Conservation (phyloP, 2,797 vertebrate genomes). For the Spea hammondii region DNA sequence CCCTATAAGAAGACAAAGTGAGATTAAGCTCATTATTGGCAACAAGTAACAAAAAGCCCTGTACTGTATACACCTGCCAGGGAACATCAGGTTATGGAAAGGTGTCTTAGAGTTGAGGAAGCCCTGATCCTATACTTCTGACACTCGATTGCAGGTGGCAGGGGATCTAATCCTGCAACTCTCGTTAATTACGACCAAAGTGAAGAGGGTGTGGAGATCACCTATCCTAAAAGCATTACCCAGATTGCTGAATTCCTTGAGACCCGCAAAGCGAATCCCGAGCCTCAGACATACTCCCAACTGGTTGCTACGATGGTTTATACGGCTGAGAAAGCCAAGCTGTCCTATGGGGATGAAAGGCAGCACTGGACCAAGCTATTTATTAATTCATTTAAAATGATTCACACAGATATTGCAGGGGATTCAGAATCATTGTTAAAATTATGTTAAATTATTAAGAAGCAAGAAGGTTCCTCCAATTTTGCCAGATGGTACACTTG, state of each 20-base stretch:
- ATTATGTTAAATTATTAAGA: slow-evolving; percentile 75
- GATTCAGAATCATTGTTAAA: slow-evolving; percentile 80
- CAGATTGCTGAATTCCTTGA: slow-evolving; percentile 84
- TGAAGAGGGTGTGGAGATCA: slow-evolving; percentile 80
- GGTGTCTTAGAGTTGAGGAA: slow-evolving; percentile 37
- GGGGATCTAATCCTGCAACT: slow-evolving; percentile 67
- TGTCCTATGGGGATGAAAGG: slow-evolving; percentile 84
- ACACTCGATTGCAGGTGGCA: slow-evolving; percentile 84
- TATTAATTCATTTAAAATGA: slow-evolving; percentile 93
- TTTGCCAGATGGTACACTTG: not conserved
- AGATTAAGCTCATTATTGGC: not conserved
- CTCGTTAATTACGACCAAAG: slow-evolving; percentile 78
- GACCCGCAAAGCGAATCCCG: slow-evolving; percentile 79
- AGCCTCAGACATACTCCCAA: slow-evolving; percentile 75
- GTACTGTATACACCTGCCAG: not conserved
- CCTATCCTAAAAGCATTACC: slow-evolving; percentile 87
- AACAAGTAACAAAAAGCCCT: not conserved
- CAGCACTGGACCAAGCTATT: slow-evolving; percentile 94
- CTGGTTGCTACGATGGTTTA: slow-evolving; percentile 96
- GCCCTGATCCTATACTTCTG: slow-evolving; percentile 80
- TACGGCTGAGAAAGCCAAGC: slow-evolving; percentile 95
- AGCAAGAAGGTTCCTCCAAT: not conserved
- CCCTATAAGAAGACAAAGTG: no score
- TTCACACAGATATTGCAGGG: slow-evolving; percentile 90
- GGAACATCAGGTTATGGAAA: not conserved